Percentiles rank a stretch among this genome's conserved stretches.
phyloP scores from a whole-genome alignment of 2,888 invertebrate genomes.

The Euphydryas editha region DNA sequence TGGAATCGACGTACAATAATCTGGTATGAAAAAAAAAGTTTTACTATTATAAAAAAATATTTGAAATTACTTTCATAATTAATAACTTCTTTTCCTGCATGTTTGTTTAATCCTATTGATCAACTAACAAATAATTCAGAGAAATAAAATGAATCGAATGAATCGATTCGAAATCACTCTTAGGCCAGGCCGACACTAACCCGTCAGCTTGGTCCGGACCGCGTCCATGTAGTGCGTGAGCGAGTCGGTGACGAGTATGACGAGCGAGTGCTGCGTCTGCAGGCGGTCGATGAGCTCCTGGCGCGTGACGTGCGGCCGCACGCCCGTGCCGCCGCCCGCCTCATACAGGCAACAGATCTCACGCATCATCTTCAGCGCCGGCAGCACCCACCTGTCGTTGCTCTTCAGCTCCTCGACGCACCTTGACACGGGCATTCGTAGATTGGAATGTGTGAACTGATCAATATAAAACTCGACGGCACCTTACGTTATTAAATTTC shows the following conservation, averaged over 20 bases:
- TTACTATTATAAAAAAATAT: too few species aligned
- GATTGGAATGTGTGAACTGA: not conserved
- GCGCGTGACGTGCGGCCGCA: slow-evolving; percentile 78
- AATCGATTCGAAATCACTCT: too few species aligned
- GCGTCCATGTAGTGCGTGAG: slow-evolving; percentile 95
- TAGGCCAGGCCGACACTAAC: too few species aligned
- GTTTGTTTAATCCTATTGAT: too few species aligned
- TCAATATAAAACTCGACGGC: too few species aligned
- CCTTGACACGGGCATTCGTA: slow-evolving; percentile 47
- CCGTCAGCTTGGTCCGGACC: slow-evolving; percentile 84
- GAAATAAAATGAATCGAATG: too few species aligned
- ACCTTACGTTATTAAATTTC: too few species aligned
- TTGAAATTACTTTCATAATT: too few species aligned
- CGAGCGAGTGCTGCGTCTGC: slow-evolving; percentile 95
- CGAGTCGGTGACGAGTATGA: slow-evolving; percentile 96
- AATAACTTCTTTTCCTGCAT: too few species aligned
- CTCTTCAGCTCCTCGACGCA: slow-evolving; percentile 97
- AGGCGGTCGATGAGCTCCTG: slow-evolving; percentile 93
- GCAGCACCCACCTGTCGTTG: slow-evolving; percentile 95
- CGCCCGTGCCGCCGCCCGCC: slow-evolving; percentile 85
- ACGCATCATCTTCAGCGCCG: slow-evolving; percentile 96
- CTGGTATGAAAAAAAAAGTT: too few species aligned
- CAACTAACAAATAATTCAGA: too few species aligned
- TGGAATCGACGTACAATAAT: too few species aligned
- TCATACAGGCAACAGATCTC: slow-evolving; percentile 98